Base-by-base conservation (phyloP, 2,888 invertebrate species). In the Lepidocyrtinus sp. region DNA sequence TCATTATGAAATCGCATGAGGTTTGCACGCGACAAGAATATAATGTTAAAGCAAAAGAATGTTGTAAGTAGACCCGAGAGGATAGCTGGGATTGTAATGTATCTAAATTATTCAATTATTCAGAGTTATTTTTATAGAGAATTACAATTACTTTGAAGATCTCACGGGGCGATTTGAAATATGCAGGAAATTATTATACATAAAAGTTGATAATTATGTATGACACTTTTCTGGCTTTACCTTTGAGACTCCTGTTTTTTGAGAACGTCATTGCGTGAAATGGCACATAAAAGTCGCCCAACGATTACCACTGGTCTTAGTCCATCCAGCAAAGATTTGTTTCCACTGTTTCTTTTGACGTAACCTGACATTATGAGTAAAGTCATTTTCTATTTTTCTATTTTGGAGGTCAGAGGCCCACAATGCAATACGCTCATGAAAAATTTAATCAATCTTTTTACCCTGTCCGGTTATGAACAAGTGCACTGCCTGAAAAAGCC, bases 281-380 rank as follows among this genome's bases (percentile, higher is more conserved):
- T 17, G 17, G 25, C 68, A 21, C 78, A 65, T 1, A 78, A 26
- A 0, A 78, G n/a, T 25, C 78, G 12, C 17, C 78, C 78, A 22
- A 78, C 12, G 25, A 73, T 63, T 1, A 78, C 68, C 5, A 78
- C 73, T 2, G 78, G 78, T 24, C 69, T 73, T n/a, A 78, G 15
- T 12, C 78, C 78, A 1, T 21, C 61, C 50, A 78, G n/a, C 19
- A 78, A 68, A 3, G 72, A 36, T 0, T 59, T 27, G 12, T 61
- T 67, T 19, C 67, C 65, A 9, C n/a, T 50, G 27, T 19, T 27
- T 50, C 36, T 63, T 24, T 75, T 25, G 15, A 3, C 24, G 26
- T 63, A 63, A 63, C 69, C 75, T 75, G 75, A 64, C 63, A 70
- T 55, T 19, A 74, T 27, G n/a, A 75, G 36, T 46, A 75, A 75